Base-by-base conservation (phyloP, 2,888 invertebrate genomes). In the Eupithecia dodoneata region DNA sequence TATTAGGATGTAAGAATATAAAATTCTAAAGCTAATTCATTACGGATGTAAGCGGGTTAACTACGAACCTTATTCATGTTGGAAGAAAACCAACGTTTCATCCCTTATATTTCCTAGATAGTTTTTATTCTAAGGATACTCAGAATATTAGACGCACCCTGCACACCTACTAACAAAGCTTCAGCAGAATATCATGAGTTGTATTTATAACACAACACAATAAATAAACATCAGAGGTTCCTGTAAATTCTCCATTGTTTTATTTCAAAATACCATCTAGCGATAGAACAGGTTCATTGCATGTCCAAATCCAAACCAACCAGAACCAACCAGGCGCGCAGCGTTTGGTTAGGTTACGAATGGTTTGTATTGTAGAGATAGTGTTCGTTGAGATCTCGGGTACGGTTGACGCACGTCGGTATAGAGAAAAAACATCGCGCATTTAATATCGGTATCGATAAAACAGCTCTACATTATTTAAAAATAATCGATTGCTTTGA, bases 221-320 rank as follows among this genome's bases (percentile, higher is more conserved):
- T 66, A 42, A 12, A 66, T 42, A 66, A 66, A 41, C 41, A 15
- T 15, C 5, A 1, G 66, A 44, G 13, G 15, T 44, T 44, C 13
- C 44, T 45, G 2, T 67, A 67, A 67, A 42, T 42, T n/a, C n/a
- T 45, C 18, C n/a, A 71, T 71, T 71, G 42, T 71, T 55, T 71
- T 3, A 55, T 52, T 71, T 71, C n/a, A 45, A 69, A 45, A 44
- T 66, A 42, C 41, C n/a, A 9, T 3, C 15, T 3, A 67, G 67
- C n/a, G 45, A 67, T 67, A 67, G 52, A 66, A 72, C 74, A 74
- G 72, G 75, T 78, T 73, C 72, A 78, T 66, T 71, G 75, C 71
- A 75, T 78, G n/a, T 71, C 69, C n/a, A n/a, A 42, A 18, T 63
- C 5, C 69, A 30, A 65, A 69, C 15, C 41, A 6, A 66, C 9